Evolutionary conservation across 1,140 invertebrate species (phyloP).

Genomic region (Drosophila watanabei): DNA sequence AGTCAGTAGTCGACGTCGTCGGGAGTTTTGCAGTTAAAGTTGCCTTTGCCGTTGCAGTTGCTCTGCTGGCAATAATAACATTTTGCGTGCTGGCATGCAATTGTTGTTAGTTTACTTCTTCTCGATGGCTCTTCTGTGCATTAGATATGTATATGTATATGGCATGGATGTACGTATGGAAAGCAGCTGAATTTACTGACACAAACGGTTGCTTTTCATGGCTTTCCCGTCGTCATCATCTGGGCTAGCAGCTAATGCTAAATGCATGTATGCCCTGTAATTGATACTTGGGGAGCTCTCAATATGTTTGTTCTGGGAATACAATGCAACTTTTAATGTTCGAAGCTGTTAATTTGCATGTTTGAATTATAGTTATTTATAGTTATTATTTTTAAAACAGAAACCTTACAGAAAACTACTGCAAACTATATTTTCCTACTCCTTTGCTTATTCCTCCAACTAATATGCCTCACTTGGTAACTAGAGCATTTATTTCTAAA

Average conservation of each 20-base stretch:
- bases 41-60: slow-evolving; percentile 20
- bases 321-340: background rate
- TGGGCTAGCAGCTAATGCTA: slow-evolving; percentile 11
- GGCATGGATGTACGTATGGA: slow-evolving; percentile 32
- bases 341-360: too few species aligned
- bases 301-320: slow-evolving; percentile 4
- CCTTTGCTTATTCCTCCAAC: background rate
- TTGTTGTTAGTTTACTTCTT: slow-evolving; percentile 60
- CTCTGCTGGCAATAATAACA: slow-evolving; percentile 58
- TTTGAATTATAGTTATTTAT: background rate
- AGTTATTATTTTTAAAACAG: background rate
- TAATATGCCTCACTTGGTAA: slow-evolving; percentile 22
- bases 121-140: slow-evolving; percentile 50
- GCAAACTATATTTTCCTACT: background rate
- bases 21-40: slow-evolving; percentile 32
- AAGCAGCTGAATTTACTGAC: slow-evolving; percentile 61
- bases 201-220: slow-evolving; percentile 55
- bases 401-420: background rate
- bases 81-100: slow-evolving; percentile 78
- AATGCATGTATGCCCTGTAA: slow-evolving; percentile 38
- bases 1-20: slow-evolving; percentile 21
- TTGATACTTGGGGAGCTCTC: slow-evolving; percentile 16
- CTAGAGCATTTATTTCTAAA: slow-evolving; percentile 42
- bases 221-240: slow-evolving; percentile 18
- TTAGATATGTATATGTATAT: slow-evolving; percentile 75